A percentile compares a stretch with the other conserved stretches of the same genome.
phyloP scores from a whole-genome alignment of 2,888 invertebrate genomes.

The Sphaeridia pumilis region DNA sequence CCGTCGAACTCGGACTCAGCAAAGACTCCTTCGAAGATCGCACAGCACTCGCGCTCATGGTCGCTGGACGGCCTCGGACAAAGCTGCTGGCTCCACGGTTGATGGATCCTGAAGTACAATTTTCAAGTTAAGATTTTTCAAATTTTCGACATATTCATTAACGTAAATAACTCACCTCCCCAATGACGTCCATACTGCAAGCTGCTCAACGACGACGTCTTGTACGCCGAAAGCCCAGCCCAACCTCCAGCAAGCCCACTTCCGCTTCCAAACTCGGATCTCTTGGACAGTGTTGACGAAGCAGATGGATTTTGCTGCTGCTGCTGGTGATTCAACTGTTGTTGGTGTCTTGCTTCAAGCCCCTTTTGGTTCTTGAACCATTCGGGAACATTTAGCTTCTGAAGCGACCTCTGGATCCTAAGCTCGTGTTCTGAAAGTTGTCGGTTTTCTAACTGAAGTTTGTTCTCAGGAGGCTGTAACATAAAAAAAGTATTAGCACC shows the following conservation, averaged over 20 bases:
- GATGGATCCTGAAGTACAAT: conserved; percentile 23
- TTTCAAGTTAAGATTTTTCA: background rate
- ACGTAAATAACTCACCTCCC: background rate
- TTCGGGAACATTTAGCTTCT: conserved; percentile 87
- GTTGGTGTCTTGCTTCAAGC: background rate
- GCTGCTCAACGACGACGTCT: conserved; percentile 63
- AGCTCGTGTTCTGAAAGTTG: conserved; percentile 88
- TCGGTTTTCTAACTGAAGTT: conserved; percentile 68
- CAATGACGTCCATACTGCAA: conserved; percentile 34
- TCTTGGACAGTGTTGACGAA: conserved; percentile 20
- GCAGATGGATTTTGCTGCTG: background rate
- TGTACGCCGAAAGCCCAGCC: conserved; percentile 55
- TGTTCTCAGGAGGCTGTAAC: conserved; percentile 84
- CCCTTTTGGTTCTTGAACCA: conserved; percentile 56
- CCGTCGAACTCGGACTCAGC: conserved; percentile 36
- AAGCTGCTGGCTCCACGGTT: conserved; percentile 31
- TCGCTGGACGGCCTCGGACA: conserved; percentile 33
- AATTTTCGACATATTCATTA: background rate
- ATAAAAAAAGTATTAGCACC: conserved; percentile 27
- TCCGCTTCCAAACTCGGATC: conserved; percentile 46
- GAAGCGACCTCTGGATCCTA: conserved; percentile 81
- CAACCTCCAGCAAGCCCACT: conserved; percentile 44
- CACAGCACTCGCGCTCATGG: conserved; percentile 24
- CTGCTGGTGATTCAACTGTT: background rate
- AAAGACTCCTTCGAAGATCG: conserved; percentile 34